A percentile compares a stretch with the other conserved stretches of the same genome.
These are phyloP conservation scores for Adelosebastes latens DNA, from an alignment of 2,797 vertebrate genomes.

Conservation along the genomic window DNA sequence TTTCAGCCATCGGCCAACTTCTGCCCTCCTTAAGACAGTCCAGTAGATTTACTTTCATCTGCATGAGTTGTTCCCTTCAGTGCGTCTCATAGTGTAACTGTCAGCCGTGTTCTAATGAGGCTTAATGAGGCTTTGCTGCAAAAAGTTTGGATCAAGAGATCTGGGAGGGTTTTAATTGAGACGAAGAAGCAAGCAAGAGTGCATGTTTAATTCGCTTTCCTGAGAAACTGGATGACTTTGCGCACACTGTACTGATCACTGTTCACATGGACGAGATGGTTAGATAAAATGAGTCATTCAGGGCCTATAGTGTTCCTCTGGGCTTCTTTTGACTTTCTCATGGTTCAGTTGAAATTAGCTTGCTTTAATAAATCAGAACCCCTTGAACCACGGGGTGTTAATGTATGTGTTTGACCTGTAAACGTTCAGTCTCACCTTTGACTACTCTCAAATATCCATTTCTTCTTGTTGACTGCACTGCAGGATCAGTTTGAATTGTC, in stretches of 20 bases:
- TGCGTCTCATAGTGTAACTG: slow-evolving; percentile 44
- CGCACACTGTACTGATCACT: neutral
- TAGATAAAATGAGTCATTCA: neutral
- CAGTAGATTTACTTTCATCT: slow-evolving; percentile 51
- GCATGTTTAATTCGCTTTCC: slow-evolving; percentile 54
- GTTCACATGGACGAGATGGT: neutral
- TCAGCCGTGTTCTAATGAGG: slow-evolving; percentile 61
- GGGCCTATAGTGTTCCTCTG: neutral
- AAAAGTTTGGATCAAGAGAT: slow-evolving; percentile 60
- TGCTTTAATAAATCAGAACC: neutral
- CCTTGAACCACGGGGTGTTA: neutral
- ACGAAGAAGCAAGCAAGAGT: slow-evolving; percentile 26
- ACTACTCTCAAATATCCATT: neutral
- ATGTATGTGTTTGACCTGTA: neutral
- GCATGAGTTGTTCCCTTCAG: slow-evolving; percentile 51
- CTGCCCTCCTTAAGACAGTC: slow-evolving; percentile 18
- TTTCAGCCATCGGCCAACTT: slow-evolving; percentile 39
- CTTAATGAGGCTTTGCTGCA: slow-evolving; percentile 67
- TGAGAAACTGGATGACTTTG: slow-evolving; percentile 28
- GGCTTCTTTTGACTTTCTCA: neutral
- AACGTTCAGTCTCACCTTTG: neutral
- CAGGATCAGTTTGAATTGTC: neutral
- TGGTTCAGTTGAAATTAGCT: neutral
- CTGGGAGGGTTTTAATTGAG: slow-evolving; percentile 45
- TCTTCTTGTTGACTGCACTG: neutral